Evolutionary conservation across 2,888 invertebrate genomes (phyloP), one percentile per base, ranked within the genome.

Genomic region (Sylvicola fuscatus): DNA sequence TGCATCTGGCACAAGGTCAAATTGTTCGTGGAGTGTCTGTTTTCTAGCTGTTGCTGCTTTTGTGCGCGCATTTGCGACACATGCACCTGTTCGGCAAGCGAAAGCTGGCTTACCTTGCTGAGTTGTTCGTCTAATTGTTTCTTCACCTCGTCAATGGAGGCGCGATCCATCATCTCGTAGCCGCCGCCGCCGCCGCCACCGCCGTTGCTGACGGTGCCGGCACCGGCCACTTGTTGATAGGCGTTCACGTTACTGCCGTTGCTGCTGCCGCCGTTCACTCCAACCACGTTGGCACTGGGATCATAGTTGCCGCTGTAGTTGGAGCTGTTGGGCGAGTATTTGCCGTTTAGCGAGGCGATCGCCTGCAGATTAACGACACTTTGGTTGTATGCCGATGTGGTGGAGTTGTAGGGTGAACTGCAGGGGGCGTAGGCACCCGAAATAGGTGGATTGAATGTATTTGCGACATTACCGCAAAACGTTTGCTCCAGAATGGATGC

Each of bases 41-140:
- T 34, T 5, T 17, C 11, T 38, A 42, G 42, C 28, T 38, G 42
- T 34, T 37, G 38, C 16, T 39, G 36, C 38, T 39, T 41, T 39
- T 37, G 40, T 27, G 37, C 34, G 15, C 36, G 14, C n/a, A 36
- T 14, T 31, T 34, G 33, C 16, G 32, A 33, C 10, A 38, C 34
- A 32, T 21, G 21, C 21, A 21, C 21, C 21, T 21, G 21, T 21
- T 33, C 32, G 13, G 36, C 37, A 33, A 42, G 38, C 33, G 42
- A 40, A 31, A 42, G 36, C 37, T 45, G 41, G 43, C 45, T 45
- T 42, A 46, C 46, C 44, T 46, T 45, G 21, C 40, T 43, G n/a
- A 46, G 36, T 34, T 44, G 43, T 32, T 43, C 43, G 36, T 46
- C 46, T 14, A 44, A 41, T 40, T 43, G 42, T 34, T 43, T 42